phyloP scores from a whole-genome alignment of 2,888 invertebrate genomes.

The Strigamia transsilvanica region DNA sequence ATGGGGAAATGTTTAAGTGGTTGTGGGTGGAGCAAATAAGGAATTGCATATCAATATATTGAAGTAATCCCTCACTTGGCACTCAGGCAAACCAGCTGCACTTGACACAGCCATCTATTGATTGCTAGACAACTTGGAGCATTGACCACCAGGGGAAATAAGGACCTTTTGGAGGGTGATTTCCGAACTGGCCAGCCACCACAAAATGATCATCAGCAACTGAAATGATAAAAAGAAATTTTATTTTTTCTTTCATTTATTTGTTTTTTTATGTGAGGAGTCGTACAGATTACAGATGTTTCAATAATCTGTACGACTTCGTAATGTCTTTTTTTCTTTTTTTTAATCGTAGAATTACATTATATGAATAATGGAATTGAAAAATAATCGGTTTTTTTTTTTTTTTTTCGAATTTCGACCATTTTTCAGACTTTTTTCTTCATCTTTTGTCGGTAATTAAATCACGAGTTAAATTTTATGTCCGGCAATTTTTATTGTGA shows the following conservation, averaged over 20 bases:
- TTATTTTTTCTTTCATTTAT: no score
- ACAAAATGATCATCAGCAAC: background rate
- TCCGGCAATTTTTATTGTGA: background rate
- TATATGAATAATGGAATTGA: no score
- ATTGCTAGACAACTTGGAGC: conserved; percentile 27
- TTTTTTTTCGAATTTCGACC: no score
- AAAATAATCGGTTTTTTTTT: no score
- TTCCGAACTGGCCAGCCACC: background rate
- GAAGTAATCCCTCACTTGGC: conserved; percentile 28
- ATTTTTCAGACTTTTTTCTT: no score
- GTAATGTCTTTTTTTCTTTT: no score
- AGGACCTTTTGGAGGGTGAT: no score
- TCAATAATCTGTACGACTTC: no score
- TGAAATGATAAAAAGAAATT: background rate
- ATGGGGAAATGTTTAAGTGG: background rate
- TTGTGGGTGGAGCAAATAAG: background rate
- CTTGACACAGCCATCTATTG: conserved; percentile 36
- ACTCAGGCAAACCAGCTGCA: conserved; percentile 32
- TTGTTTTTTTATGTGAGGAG: no score
- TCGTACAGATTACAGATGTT: no score
- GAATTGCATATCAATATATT: conserved; percentile 32
- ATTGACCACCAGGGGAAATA: conserved; percentile 12
- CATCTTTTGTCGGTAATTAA: no score
- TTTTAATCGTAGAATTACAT: no score
- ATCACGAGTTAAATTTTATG: background rate